phyloP scores from a whole-genome alignment of 2,888 invertebrate species.

The Spicauda simplicius region DNA sequence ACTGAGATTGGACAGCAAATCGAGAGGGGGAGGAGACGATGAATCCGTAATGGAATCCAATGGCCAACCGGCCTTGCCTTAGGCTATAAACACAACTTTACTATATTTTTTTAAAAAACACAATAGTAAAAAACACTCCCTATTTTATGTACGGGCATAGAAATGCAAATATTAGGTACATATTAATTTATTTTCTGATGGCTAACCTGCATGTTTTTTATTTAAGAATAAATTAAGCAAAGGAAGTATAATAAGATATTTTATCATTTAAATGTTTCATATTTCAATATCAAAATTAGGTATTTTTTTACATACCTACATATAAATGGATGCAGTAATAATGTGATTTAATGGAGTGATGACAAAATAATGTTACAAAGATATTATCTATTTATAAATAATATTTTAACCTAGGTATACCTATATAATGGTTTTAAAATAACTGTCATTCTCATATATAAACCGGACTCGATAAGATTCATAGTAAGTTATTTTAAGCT shows the following conservation, averaged over 20 bases:
- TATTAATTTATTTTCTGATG: slow-evolving; percentile 27
- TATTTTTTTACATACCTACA: slow-evolving; percentile 1
- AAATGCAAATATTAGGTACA: slow-evolving; percentile 1
- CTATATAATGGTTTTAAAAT: background rate
- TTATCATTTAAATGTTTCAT: slow-evolving; percentile 1
- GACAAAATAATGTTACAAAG: slow-evolving; percentile 8
- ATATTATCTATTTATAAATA: slow-evolving; percentile 4
- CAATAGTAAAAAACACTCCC: background rate
- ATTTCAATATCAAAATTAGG: slow-evolving; percentile 3
- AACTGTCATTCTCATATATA: background rate
- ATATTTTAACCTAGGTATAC: background rate
- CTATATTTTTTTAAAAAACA: slow-evolving; percentile 17
- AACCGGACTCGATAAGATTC: slow-evolving; percentile 26
- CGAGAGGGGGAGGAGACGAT: slow-evolving; percentile 73
- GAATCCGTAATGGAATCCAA: slow-evolving; percentile 48
- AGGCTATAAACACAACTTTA: slow-evolving; percentile 22
- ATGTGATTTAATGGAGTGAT: slow-evolving; percentile 30
- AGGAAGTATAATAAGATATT: background rate
- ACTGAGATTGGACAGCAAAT: slow-evolving; percentile 73
- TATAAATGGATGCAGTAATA: slow-evolving; percentile 28
- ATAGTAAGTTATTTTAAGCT: background rate
- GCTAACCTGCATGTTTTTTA: slow-evolving; percentile 5
- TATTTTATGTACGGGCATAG: slow-evolving; percentile 10
- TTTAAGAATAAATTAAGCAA: slow-evolving; percentile 5
- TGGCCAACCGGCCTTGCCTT: slow-evolving; percentile 38